phyloP scores from a whole-genome alignment of 2,888 invertebrate genomes.

The Dendrolimus houi region DNA sequence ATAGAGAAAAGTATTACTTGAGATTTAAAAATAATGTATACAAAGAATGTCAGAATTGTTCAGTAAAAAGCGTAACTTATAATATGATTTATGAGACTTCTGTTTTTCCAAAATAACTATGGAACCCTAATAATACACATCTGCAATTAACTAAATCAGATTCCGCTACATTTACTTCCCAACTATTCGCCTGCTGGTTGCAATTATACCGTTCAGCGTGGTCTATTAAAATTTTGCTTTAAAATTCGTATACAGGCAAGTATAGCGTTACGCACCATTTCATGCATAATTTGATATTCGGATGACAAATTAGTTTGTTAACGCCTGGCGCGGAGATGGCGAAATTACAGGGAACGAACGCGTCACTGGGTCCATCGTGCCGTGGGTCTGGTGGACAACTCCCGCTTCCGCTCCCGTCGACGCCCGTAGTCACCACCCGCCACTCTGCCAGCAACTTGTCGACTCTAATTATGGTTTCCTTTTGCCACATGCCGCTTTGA shows the following conservation, averaged over 20 bases:
- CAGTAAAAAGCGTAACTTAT: too few relatives aligned
- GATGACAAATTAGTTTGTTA: conserved; percentile 70
- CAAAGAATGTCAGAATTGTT: too few relatives aligned
- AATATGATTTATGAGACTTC: too few relatives aligned
- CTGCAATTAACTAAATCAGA: conserved; percentile 1
- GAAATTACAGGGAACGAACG: conserved; percentile 60
- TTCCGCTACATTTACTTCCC: conserved; percentile 50
- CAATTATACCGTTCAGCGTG: conserved; percentile 45
- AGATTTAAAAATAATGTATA: too few relatives aligned
- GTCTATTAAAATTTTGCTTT: conserved; percentile 61
- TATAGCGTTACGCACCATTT: conserved; percentile 67
- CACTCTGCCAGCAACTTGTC: conserved; percentile 29
- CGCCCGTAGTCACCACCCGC: conserved; percentile 12
- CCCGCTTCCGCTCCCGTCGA: conserved; percentile 11
- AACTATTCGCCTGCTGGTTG: conserved; percentile 47
- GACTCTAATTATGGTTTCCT: conserved; percentile 57
- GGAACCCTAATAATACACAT: too few relatives aligned
- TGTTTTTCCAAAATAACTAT: too few relatives aligned
- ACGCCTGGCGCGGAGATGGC: conserved; percentile 40
- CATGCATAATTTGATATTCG: conserved; percentile 72
- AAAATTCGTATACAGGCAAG: conserved; percentile 50
- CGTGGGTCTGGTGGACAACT: conserved; percentile 12
- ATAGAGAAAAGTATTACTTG: not conserved
- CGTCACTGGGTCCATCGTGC: conserved; percentile 14
- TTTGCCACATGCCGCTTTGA: conserved; percentile 44